Evolutionary conservation across 2,797 vertebrate species (phyloP), one percentile per base, ranked within the genome.

Genomic region (Pteropus rufus): DNA sequence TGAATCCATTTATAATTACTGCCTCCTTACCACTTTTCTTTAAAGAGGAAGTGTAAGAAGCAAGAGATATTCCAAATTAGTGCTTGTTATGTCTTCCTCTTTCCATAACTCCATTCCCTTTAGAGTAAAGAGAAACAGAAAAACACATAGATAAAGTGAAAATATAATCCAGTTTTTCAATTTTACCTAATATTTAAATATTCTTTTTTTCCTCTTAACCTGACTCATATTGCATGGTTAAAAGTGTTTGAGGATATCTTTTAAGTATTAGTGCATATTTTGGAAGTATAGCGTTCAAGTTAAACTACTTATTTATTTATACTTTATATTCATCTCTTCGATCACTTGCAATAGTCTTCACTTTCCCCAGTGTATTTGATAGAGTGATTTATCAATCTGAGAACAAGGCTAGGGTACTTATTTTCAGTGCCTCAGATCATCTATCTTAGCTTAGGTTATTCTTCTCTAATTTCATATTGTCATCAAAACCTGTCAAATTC

Each of bases 401-500:
- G 62, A 96, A 62, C 8, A 93, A 77, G 92, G 65, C 0, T 15
- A 8, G n/a, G 2, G 23, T 65, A 85, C 10, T 97, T 93, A 85
- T 1, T 21, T 75, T 29, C 58, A 84, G 9, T 7, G 1, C 0
- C 2, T 82, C 41, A 15, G 34, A 56, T 96, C 58, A 91, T 75
- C 11, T 94, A 0, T 93, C 73, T 96, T 39, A 77, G 58, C 1
- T 86, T 26, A 92, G 36, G 46, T 92, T 89, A 83, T 96, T 62
- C 39, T 96, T 95, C 64, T 56, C 3, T 92, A 89, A 88, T 86
- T 97, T 96, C 88, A 96, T 69, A 89, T 94, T 98, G 97, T 97
- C 49, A 91, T 91, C 81, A 89, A 65, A 93, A 97, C 21, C n/a
- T 88, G 16, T 84, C 52, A 70, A 73, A 60, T 1, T 92, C 11